Percentiles rank a stretch among this genome's conserved stretches.
Conservation (phyloP, 2,888 invertebrate species). For the Sphinx pinastri region DNA sequence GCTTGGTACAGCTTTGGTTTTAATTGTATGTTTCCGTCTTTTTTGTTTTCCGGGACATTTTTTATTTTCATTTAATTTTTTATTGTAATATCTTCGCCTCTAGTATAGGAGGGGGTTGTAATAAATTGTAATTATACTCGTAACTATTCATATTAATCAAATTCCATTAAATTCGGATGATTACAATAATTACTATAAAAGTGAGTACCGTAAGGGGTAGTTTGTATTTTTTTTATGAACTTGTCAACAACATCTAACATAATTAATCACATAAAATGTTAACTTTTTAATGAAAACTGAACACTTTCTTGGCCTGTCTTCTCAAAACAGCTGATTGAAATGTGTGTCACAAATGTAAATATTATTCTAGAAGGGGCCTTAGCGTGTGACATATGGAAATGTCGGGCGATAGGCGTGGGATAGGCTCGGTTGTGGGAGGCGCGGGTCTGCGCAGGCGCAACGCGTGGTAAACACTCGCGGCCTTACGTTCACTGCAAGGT, state of each 20-base stretch:
- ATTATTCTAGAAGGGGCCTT: slow-evolving; percentile 4
- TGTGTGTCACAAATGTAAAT: not conserved
- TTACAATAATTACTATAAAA: too few species aligned
- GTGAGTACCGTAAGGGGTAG: too few species aligned
- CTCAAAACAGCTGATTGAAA: not conserved
- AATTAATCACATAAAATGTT: not conserved
- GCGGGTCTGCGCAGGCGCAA: slow-evolving; percentile 10
- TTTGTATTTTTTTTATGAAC: too few species aligned
- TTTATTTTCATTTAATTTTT: not conserved
- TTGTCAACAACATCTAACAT: too few species aligned
- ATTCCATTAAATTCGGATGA: too few species aligned
- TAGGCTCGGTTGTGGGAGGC: too few species aligned
- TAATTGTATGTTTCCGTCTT: slow-evolving; percentile 3
- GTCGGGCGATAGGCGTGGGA: not conserved
- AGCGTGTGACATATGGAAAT: not conserved
- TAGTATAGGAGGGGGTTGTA: too few species aligned
- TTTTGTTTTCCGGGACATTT: slow-evolving; percentile 15
- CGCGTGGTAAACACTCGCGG: slow-evolving; percentile 42
- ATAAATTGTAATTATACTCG: too few species aligned
- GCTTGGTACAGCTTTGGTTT: slow-evolving; percentile 36
- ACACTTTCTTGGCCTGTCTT: not conserved
- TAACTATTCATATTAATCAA: too few species aligned
- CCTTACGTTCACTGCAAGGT: slow-evolving; percentile 59
- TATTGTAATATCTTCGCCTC: too few species aligned
- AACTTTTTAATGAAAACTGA: not conserved